Evolutionary conservation across 2,888 invertebrate species (phyloP).

Genomic region (Himalopsyche anomala): DNA sequence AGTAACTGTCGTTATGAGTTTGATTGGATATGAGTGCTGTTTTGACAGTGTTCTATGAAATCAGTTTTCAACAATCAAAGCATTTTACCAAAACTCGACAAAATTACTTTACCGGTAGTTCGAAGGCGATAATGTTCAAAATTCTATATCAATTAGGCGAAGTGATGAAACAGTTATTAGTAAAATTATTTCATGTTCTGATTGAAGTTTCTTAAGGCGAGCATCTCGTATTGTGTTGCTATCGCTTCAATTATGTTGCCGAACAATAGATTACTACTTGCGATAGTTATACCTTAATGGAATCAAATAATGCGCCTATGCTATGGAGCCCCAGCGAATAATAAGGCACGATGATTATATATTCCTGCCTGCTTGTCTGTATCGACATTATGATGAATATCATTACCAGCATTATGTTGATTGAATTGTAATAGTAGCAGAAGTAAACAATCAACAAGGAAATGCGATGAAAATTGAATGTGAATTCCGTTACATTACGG

Average conservation of each 20-base stretch:
- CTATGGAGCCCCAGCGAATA: neutral
- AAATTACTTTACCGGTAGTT: neutral
- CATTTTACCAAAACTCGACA: neutral
- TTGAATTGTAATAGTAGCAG: neutral
- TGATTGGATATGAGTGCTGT: no score
- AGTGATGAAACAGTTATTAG: constrained; percentile 3
- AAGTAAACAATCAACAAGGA: no score
- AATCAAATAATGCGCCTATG: neutral
- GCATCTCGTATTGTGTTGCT: neutral
- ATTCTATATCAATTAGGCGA: neutral
- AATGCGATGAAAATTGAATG: no score
- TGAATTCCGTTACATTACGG: no score
- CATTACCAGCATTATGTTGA: neutral
- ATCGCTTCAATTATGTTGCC: neutral
- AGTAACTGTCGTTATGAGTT: no score
- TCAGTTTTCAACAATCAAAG: no score
- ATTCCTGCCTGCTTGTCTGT: neutral
- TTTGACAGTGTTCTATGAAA: no score
- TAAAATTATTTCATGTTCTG: neutral
- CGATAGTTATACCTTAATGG: constrained; percentile 9
- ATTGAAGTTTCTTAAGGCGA: neutral
- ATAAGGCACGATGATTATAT: neutral
- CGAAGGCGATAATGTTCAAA: neutral
- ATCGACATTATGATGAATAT: neutral
- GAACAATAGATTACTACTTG: neutral